These are phyloP conservation scores for Notechis scutatus DNA, from an alignment of 2,113 vertebrate species.

Conservation along the genomic window DNA sequence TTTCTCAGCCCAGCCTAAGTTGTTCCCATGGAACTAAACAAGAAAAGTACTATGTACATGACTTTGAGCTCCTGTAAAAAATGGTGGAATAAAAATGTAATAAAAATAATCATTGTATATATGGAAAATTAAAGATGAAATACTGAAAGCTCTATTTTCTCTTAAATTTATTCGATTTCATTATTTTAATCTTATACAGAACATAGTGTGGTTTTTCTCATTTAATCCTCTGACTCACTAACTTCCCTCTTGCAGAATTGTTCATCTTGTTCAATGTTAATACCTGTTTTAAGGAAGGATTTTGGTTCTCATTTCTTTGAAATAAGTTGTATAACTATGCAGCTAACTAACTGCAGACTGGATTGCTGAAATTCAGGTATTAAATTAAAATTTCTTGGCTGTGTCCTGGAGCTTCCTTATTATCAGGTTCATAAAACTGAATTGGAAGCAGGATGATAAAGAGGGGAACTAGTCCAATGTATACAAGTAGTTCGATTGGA, in stretches of 20 bases:
- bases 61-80: not conserved
- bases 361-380: not conserved
- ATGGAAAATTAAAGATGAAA: not conserved
- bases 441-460: not conserved
- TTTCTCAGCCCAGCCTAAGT: not conserved
- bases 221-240: not conserved
- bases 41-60: not conserved
- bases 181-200: not conserved
- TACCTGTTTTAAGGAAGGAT: slow-evolving; percentile 2
- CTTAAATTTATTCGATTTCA: not conserved
- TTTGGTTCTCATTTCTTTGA: slow-evolving; percentile 27
- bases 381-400: not conserved
- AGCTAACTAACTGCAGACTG: not conserved
- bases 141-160: not conserved
- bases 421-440: not conserved
- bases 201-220: not conserved
- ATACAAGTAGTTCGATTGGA: not conserved
- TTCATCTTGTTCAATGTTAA: not conserved
- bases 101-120: not conserved
- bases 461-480: not conserved
- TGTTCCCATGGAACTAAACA: not conserved
- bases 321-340: slow-evolving; percentile 3
- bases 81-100: not conserved
- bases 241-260: fast-evolving
- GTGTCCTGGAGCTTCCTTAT: not conserved